phyloP scores from a whole-genome alignment of 2,113 vertebrate species.

The Kobus ellipsiprymnus region DNA sequence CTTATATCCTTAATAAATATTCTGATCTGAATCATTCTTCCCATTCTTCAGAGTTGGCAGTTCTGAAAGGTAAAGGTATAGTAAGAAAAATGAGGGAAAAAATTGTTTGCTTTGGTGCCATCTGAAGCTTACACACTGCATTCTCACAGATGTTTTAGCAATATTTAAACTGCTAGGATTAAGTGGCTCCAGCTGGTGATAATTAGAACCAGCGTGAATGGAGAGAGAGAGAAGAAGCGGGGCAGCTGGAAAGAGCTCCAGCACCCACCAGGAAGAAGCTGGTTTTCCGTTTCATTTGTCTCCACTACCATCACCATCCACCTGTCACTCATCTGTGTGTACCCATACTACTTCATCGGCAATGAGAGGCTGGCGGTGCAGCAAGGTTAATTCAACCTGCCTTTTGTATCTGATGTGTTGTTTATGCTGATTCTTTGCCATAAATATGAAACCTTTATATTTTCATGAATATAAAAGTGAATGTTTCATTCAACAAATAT shows the following conservation, averaged over 20 bases:
- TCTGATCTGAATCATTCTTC: neutral
- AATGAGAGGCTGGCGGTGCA: neutral
- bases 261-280: neutral
- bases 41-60: neutral
- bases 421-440: neutral
- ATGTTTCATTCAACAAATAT: neutral
- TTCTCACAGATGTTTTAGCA: constrained; percentile 11
- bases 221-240: neutral
- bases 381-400: neutral
- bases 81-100: neutral
- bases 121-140: neutral
- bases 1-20: neutral
- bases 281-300: constrained; percentile 26
- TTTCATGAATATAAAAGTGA: neutral
- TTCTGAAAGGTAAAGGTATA: neutral
- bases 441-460: neutral
- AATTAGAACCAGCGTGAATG: neutral
- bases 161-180: neutral
- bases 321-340: neutral
- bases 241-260: neutral
- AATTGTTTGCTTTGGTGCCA: neutral
- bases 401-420: neutral
- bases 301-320: neutral
- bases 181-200: constrained; percentile 62
- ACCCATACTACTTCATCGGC: neutral